phyloP scores from a whole-genome alignment of 2,888 invertebrate species.

The Siphonodentalium dalli region DNA sequence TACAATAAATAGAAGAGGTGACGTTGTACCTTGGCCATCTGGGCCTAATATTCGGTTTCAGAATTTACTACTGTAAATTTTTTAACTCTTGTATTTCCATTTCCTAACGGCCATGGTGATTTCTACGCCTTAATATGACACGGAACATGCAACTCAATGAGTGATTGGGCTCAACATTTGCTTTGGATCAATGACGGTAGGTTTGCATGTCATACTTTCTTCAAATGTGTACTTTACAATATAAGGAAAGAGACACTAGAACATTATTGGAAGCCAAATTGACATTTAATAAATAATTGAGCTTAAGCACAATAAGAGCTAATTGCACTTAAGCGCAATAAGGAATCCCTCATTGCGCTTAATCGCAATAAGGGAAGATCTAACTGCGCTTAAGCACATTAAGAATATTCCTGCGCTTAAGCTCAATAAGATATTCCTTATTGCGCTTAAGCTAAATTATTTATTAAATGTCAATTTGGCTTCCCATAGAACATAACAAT shows the following conservation, averaged over 20 bases:
- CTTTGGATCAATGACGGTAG: constrained; percentile 20
- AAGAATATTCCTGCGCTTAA: too few species aligned
- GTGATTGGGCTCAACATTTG: constrained; percentile 18
- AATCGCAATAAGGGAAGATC: too few species aligned
- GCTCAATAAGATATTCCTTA: too few species aligned
- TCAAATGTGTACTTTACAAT: constrained; percentile 33
- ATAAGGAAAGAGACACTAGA: constrained; percentile 31
- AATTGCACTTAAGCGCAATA: too few species aligned
- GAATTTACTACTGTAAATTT: constrained; percentile 31
- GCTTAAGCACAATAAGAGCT: too few species aligned
- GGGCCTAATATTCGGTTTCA: constrained; percentile 24
- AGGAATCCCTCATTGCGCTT: too few species aligned
- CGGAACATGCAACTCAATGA: constrained; percentile 7
- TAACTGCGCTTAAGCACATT: too few species aligned
- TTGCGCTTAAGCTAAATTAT: too few species aligned
- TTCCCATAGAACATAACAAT: constrained; percentile 27
- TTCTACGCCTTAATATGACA: constrained; percentile 20
- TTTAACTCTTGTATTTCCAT: constrained; percentile 33
- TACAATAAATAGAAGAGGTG: background rate
- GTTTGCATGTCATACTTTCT: constrained; percentile 29
- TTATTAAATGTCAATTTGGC: too few species aligned
- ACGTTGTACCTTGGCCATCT: background rate
- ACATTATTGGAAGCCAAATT: too few species aligned
- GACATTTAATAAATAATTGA: too few species aligned
- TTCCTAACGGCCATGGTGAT: constrained; percentile 34